Base-by-base conservation (phyloP, 1,140 invertebrate species). In the Heliconius hewitsoni region DNA sequence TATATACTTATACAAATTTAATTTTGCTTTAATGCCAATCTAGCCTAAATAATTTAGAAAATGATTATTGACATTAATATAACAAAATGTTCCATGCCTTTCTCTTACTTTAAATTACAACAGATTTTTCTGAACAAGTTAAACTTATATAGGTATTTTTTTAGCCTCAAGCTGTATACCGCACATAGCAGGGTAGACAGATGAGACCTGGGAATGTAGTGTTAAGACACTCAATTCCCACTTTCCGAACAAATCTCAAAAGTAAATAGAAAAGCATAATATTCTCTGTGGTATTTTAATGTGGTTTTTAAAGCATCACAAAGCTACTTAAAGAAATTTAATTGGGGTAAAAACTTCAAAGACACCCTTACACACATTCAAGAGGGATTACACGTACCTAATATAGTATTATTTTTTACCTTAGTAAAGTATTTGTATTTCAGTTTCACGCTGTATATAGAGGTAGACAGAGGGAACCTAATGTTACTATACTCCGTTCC, bases 341-440 rank as follows among this genome's bases (percentile, higher is more conserved):
- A 74, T 74, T 74, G 27, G 42, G 42, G 73, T 74, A 55, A 18
- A 52, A 42, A 74, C 73, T 52, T 74, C 73, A 74, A 74, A 74
- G 73, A 74, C 23, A 55, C 23, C 73, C 73, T 73, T 18, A 66
- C 60, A 30, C 27, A 66, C 60, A 16, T 66, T 66, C 13, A 66
- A 66, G 11, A 60, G 27, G 60, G 60, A 66, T 66, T 66, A 66
- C 23, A 57, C 19, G 23, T 27, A 30, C 60, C 11, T 66, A 27
- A 66, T 66, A 13, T 46, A 46, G 3, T 66, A n/a, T 19, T 66
- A 66, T 66, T 66, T 66, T 1, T 66, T 66, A 3, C 3, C 1
- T 66, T 27, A 2, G 1, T 27, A 66, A 60, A 60, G 3, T 23
- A 60, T 60, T 9, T 30, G 27, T 2, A n/a, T 46, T 46, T 46